Evolutionary conservation across 2,888 invertebrate species (phyloP), one percentile per base, ranked within the genome.

Genomic region (Drosophila ezoana): DNA sequence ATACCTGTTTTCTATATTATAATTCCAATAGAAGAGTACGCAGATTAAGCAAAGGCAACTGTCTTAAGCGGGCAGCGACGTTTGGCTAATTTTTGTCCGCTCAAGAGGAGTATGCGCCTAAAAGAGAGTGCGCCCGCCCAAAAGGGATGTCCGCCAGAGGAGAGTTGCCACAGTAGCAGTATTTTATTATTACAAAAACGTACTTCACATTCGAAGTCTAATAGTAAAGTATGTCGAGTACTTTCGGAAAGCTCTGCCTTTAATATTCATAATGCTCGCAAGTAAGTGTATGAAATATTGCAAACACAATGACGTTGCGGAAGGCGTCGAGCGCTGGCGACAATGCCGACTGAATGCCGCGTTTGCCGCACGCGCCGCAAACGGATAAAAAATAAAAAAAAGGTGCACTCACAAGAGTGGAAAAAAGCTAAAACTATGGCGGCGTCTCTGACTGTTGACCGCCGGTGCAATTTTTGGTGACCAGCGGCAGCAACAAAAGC

Each of bases 371-470:
- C 8, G 32, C 47, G 13, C 16, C 10, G 23, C 47, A 49, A 33
- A 64, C 37, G 23, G n/a, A 41, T 16, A 35, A 18, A 18, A 35
- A 38, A 16, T 37, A 20, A 10, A 3, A 4, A 40, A 33, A 13
- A 13, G 13, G 2, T 18, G 33, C 28, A 13, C 28, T 10, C 44
- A 11, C 18, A 28, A 37, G 10, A 47, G 18, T 32, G 45, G 13
- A 20, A 37, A 54, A 58, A 73, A 45, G 33, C 71, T 35, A 43
- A 63, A 76, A 75, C 68, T 69, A 56, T 72, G 63, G 41, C 33
- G 63, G 56, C 64, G 57, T 59, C 79, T 59, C 81, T 79, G 81
- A 85, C 82, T 81, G 61, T 66, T 82, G 81, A 83, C 85, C 85
- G 74, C 72, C 56, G 54, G 61, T 76, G 70, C 73, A 76, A 69